Evolutionary conservation across 2,113 vertebrate species (phyloP).

Genomic region (Bothrops jararaca): DNA sequence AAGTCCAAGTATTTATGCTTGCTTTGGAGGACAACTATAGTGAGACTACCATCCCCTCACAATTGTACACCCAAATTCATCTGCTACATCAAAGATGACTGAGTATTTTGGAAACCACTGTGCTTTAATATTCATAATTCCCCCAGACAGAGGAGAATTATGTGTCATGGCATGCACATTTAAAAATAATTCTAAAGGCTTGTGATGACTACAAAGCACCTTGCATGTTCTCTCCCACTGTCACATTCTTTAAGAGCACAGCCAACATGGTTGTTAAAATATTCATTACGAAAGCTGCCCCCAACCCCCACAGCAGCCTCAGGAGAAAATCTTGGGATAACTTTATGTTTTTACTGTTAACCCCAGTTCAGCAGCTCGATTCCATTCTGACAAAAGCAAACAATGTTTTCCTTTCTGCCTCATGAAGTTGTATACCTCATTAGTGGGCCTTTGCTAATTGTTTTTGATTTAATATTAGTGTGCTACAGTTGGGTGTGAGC

Average conservation of each 20-base stretch:
- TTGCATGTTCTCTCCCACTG: slow-evolving; percentile 37
- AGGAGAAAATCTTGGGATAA: slow-evolving; percentile 56
- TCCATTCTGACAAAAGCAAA: slow-evolving; percentile 52
- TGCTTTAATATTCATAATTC: neutral
- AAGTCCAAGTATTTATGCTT: neutral
- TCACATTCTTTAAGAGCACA: slow-evolving; percentile 30
- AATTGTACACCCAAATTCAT: neutral
- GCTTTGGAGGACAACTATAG: neutral
- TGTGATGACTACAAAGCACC: slow-evolving; percentile 66
- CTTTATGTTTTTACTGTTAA: slow-evolving; percentile 49
- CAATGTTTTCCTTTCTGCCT: slow-evolving; percentile 62
- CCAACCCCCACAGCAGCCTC: slow-evolving; percentile 56
- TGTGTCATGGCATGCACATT: slow-evolving; percentile 17
- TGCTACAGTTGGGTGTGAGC: slow-evolving; percentile 61
- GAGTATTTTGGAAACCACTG: neutral
- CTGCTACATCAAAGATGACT: neutral
- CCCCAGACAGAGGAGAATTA: neutral
- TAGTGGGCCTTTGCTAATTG: slow-evolving; percentile 74
- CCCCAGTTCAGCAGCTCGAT: slow-evolving; percentile 33
- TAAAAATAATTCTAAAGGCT: slow-evolving; percentile 58
- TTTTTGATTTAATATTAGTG: slow-evolving; percentile 77
- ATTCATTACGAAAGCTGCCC: slow-evolving; percentile 58
- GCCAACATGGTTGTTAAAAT: slow-evolving; percentile 52
- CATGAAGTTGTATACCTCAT: slow-evolving; percentile 66
- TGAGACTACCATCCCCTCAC: too few relatives aligned